Evolutionary conservation across 2,113 vertebrate genomes (phyloP), one percentile per base, ranked within the genome.

Genomic region (Calypte anna): DNA sequence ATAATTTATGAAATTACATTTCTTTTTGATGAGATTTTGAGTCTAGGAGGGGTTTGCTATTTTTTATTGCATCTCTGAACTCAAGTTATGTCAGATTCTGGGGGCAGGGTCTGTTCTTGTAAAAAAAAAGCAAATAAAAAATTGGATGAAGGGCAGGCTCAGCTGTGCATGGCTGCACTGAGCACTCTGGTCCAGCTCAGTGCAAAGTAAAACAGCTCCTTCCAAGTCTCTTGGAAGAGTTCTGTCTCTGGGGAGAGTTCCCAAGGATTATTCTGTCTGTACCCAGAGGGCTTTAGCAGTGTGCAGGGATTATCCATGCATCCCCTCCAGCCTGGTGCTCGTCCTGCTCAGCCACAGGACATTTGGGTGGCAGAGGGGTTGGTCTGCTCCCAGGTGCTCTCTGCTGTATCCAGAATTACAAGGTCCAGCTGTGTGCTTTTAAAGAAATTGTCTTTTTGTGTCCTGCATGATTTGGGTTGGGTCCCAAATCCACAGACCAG

Each of bases 11-110:
- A 59, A 36, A 21, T 25, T 53, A 31, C 91, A 84, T 93, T 91
- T 93, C 83, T 90, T 91, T 94, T 77, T 93, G 86, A 93, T 82
- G 94, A 94, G 83, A 83, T 75, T 88, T 96, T 73, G 80, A 86
- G 83, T 88, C 80, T 78, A 92, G 38, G 86, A 93, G 80, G 69
- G 80, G 28, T 84, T 57, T 86, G 68, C 80, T 90, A 43, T 73
- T 90, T 86, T 58, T 93, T 88, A 81, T 48, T 77, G 59, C 69
- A 33, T 70, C 43, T 83, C 82, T 74, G 51, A 83, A 63, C 68
- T 88, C 73, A 48, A 58, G 43, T 88, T 54, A 28, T 81, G 76
- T 77, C 53, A 53, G 57, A 68, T 74, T 81, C 44, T 83, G 38
- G 21, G 69, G 83, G 81, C 73, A 64, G 80, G 84, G 77, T 22